Base-by-base conservation (phyloP, 2,113 vertebrate genomes). In the Odontesthes bonariensis region DNA sequence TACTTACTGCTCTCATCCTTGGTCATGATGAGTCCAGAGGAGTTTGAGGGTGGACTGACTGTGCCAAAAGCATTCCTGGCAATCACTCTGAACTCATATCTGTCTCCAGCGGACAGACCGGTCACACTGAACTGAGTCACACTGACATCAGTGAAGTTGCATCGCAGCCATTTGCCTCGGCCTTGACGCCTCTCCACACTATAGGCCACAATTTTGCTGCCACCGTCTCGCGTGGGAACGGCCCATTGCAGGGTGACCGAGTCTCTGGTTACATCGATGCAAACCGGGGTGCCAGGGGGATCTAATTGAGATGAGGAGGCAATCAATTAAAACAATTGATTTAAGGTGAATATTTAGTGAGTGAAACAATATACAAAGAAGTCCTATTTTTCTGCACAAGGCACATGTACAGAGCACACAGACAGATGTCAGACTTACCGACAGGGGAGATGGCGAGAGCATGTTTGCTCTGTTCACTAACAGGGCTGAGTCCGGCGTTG, bases 11-110 rank as follows among this genome's bases (percentile, higher is more conserved):
- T 98, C 93, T 99, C 97, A 87, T 99, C 98, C 91, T 94, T 97
- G 83, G 98, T 99, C 97, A 98, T 98, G 72, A 99, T 97, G 77
- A 97, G 91, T 61, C 96, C 97, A 79, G 98, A 99, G 77, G 98
- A 97, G 81, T 99, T 98, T 20, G 98, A 99, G 32, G 98, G 98
- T 0, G 98, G 98, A 86, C 98, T 99, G 85, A 99, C 91, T 20
- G 98, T 99, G 83, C 97, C 97, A 72, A 99, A 94, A 67, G 98
- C 98, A 68, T 99, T 99, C 86, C 98, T 96, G 86, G 98, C 98
- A 81, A 97, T 96, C 69, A 98, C 95, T 93, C 97, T 96, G 90
- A 99, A 99, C 86, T 99, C 98, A 1, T 94, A 98, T 55, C 98
- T 95, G 76, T 99, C 98, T 72, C 98, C 98, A 47, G 98, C 84